These are phyloP conservation scores for Drosophila maculinotata DNA, from an alignment of 2,888 invertebrate genomes.

Conservation along the genomic window DNA sequence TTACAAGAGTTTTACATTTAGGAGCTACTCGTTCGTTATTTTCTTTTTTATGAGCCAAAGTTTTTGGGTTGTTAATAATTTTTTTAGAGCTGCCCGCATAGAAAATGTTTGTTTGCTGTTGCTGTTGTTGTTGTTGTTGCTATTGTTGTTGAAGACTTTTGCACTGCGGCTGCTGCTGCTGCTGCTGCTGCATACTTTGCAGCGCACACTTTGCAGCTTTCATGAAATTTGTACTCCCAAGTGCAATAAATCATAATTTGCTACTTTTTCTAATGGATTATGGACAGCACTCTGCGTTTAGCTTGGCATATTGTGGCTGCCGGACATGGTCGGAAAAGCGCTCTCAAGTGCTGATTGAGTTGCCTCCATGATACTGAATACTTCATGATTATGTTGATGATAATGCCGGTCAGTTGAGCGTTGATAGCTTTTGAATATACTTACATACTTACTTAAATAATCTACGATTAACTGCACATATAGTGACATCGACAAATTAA, in stretches of 20 bases:
- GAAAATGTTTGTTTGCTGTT: slow-evolving; percentile 25
- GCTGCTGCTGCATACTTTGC: slow-evolving; percentile 53
- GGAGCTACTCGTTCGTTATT: slow-evolving; percentile 17
- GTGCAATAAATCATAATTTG: slow-evolving; percentile 80
- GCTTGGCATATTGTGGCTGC: slow-evolving; percentile 56
- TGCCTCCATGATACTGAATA: slow-evolving; percentile 53
- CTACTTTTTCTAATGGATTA: slow-evolving; percentile 79
- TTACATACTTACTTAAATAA: neutral
- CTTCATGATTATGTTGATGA: slow-evolving; percentile 15
- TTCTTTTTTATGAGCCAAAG: slow-evolving; percentile 40
- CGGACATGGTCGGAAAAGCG: slow-evolving; percentile 44
- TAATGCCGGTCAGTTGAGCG: too few relatives aligned
- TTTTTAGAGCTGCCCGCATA: slow-evolving; percentile 41
- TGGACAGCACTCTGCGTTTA: slow-evolving; percentile 57
- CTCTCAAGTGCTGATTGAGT: slow-evolving; percentile 64
- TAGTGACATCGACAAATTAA: slow-evolving; percentile 58
- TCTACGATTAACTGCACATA: slow-evolving; percentile 20
- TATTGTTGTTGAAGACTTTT: slow-evolving; percentile 26
- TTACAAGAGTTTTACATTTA: slow-evolving; percentile 74
- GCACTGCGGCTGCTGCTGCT: slow-evolving; percentile 32
- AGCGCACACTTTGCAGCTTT: slow-evolving; percentile 65
- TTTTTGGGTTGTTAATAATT: slow-evolving; percentile 42
- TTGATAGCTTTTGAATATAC: slow-evolving; percentile 24
- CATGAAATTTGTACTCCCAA: slow-evolving; percentile 52
- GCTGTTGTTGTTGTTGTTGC: slow-evolving; percentile 3